Evolutionary conservation across 2,113 vertebrate species (phyloP), one percentile per base, ranked within the genome.

Genomic region (Mixornis gularis): DNA sequence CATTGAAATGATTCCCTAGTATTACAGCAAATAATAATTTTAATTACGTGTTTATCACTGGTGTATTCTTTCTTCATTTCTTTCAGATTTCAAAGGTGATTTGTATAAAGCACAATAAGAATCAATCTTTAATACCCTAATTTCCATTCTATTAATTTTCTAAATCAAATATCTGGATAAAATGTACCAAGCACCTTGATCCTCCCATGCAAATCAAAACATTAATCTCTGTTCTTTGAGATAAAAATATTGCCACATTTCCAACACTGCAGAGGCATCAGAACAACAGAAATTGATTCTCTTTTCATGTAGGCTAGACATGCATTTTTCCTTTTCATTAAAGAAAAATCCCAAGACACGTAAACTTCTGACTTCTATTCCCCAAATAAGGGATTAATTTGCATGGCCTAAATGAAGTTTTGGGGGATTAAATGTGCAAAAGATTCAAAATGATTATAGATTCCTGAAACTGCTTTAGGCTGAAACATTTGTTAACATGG

Each of bases 71-170:
- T 62, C 26, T 92, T 69, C 0, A 43, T 59, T 51, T 69, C 34
- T 85, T 82, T 79, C 20, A 34, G 17, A 87, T 87, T 84, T 89
- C 59, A 87, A 92, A 82, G 9, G 8, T 68, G 69, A 64, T 87
- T 91, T 59, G 3, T 46, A 72, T 44, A 41, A 89, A 93, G 8
- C 5, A 92, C 80, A 92, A 78, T n/a, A 81, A 53, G 5, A 91
- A 81, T 56, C 19, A 71, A 25, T 87, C 44, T 60, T 76, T 64
- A 71, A 72, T 70, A 85, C 4, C 7, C 3, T 41, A 34, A 72
- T 34, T 87, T 84, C 9, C 79, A 12, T 86, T 58, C 34, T 78
- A 19, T 43, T 90, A 71, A 80, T 87, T 81, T 93, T 18, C 52
- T 44, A 71, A 90, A 82, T 76, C 27, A 69, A 87, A 41, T 49